Percentiles rank a stretch among this genome's conserved stretches.
Evolutionary conservation across 1,140 invertebrate genomes (phyloP).

Genomic region (Caenorhabditis brenneri): DNA sequence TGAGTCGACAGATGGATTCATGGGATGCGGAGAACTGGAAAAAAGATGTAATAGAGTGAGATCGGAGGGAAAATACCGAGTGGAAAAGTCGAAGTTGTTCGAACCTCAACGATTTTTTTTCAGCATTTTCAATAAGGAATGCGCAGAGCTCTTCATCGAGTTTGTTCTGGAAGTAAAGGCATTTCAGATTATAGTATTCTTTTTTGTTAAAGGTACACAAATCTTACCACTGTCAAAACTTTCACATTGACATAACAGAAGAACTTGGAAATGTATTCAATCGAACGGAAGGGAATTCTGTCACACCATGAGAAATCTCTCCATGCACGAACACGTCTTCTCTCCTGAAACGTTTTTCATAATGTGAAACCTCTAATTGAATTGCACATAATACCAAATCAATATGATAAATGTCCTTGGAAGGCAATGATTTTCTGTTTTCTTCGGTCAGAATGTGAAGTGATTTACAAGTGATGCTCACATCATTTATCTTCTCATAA

Average conservation of each 20-base stretch:
- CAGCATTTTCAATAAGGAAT: conserved; percentile 7
- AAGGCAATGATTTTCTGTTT: neutral
- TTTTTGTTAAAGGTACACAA: neutral
- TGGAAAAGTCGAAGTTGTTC: conserved; percentile 3
- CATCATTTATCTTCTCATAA: neutral
- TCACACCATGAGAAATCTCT: conserved; percentile 31
- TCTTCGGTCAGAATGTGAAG: neutral
- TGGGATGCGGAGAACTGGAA: conserved; percentile 6
- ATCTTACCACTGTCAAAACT: neutral
- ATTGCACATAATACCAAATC: neutral
- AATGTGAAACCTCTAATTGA: neutral
- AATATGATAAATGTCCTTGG: neutral
- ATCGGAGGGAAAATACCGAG: neutral
- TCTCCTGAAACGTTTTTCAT: neutral
- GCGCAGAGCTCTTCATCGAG: neutral
- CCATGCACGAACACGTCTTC: conserved; percentile 13
- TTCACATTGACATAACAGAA: conserved; percentile 32
- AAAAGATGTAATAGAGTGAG: neutral
- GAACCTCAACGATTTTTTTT: neutral
- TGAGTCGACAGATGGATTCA: conserved; percentile 1
- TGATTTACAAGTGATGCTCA: neutral
- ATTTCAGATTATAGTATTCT: too few relatives aligned
- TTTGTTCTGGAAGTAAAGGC: neutral
- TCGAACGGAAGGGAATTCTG: neutral
- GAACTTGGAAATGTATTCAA: neutral